phyloP scores from a whole-genome alignment of 2,113 vertebrate species.

The Microtus pennsylvanicus region DNA sequence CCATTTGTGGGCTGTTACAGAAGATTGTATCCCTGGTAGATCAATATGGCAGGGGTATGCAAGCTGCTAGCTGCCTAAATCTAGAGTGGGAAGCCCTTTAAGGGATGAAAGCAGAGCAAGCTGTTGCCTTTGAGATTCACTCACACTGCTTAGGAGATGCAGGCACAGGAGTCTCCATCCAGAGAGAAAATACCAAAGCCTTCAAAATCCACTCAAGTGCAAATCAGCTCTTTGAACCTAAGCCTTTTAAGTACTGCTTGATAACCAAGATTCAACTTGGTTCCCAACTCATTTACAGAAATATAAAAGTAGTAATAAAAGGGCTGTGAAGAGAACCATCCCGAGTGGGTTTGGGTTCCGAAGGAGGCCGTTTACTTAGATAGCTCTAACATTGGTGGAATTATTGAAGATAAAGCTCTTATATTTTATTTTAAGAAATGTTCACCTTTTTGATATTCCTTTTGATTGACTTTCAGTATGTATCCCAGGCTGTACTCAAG shows the following conservation, averaged over 20 bases:
- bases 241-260: not conserved
- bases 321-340: not conserved
- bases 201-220: not conserved
- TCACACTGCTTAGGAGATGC: not conserved
- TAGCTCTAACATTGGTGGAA: not conserved
- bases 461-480: not conserved
- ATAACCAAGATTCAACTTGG: not conserved
- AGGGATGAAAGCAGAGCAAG: constrained; percentile 6
- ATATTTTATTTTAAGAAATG: not conserved
- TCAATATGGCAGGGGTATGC: not conserved
- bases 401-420: not conserved
- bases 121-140: not conserved
- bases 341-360: not conserved
- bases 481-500: not conserved
- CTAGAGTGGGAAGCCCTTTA: not conserved
- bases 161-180: not conserved
- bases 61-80: not conserved
- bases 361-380: not conserved
- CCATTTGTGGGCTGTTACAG: not conserved
- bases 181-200: not conserved
- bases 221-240: not conserved
- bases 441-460: not conserved
- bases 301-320: not conserved
- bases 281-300: not conserved
- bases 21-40: not conserved